Evolutionary conservation across 2,797 vertebrate species (phyloP), one percentile per base, ranked within the genome.

Genomic region (Eremophila alpestris): DNA sequence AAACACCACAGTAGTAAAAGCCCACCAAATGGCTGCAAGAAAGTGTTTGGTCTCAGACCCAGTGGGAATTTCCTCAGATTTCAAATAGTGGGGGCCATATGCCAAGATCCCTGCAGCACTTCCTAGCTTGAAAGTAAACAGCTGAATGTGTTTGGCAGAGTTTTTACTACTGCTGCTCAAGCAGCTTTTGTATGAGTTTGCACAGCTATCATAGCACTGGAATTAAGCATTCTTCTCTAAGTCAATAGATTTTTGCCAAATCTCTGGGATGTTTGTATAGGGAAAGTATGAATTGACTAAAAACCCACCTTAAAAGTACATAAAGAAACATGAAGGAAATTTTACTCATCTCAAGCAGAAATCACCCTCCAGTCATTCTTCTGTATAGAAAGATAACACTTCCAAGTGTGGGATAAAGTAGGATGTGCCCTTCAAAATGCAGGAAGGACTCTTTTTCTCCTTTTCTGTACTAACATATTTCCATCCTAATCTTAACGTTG

Each of bases 41-140:
- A 94, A 83, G 65, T 93, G 83, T 81, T 94, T 93, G 91, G 95
- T 95, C 79, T 88, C 87, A 83, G 79, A 65, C 91, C 83, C 94
- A 90, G 93, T 94, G 96, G 95, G 95, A 91, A 91, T 95, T 91
- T 94, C 76, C 89, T 93, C 87, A 86, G 70, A 62, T 95, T 94
- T 93, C 85, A 95, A 93, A 90, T 81, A 84, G 70, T 84, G 75
- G 82, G 43, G 67, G 55, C 74, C 70, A 67, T 90, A 65, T 77
- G 95, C 93, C 93, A 94, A 94, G 46, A 91, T 65, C 69, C 91
- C 89, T 55, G 51, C 65, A 93, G 90, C 69, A 94, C 69, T 93
- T 87, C 80, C 82, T 88, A 90, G 86, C 69, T 90, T 8, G 2
- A 86, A 90, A 95, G 90, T 83, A 94, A 96, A 94, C 76, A 96